These are phyloP conservation scores for Blera fallax DNA, from an alignment of 2,888 invertebrate species.

Conservation along the genomic window DNA sequence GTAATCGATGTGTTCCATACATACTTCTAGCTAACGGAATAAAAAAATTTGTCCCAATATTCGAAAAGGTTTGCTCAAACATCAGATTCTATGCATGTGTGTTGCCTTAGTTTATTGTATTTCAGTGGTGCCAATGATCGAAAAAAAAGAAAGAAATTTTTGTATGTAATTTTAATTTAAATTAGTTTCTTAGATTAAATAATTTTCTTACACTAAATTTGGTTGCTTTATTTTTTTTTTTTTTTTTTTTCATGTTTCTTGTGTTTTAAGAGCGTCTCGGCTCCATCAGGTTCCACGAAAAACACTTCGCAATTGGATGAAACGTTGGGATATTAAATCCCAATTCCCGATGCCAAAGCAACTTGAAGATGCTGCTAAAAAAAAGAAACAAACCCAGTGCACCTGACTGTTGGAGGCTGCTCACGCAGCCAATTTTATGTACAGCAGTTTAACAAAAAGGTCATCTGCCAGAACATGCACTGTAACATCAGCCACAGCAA, in stretches of 20 bases:
- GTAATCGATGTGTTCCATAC: no score
- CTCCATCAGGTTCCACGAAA: slow-evolving; percentile 85
- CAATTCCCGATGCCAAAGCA: slow-evolving; percentile 85
- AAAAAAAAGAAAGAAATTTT: no score
- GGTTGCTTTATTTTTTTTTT: not conserved
- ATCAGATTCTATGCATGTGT: no score
- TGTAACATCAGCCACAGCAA: slow-evolving; percentile 48
- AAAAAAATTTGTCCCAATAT: no score
- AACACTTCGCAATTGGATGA: slow-evolving; percentile 85
- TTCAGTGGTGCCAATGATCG: no score
- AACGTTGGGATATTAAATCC: slow-evolving; percentile 84
- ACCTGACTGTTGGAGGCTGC: slow-evolving; percentile 16
- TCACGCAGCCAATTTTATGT: not conserved
- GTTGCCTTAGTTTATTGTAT: no score
- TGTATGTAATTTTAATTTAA: no score
- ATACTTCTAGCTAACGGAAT: no score
- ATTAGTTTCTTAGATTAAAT: no score
- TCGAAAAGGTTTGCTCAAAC: no score
- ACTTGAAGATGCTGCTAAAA: slow-evolving; percentile 84
- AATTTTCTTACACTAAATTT: not conserved
- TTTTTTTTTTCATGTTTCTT: not conserved
- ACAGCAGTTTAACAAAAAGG: not conserved
- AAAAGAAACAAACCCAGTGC: slow-evolving; percentile 74
- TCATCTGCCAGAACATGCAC: slow-evolving; percentile 47
- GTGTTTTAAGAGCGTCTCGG: slow-evolving; percentile 83